A percentile compares a stretch with the other conserved stretches of the same genome.
phyloP scores from a whole-genome alignment of 1,140 invertebrate genomes.

The Aculops lycopersici region DNA sequence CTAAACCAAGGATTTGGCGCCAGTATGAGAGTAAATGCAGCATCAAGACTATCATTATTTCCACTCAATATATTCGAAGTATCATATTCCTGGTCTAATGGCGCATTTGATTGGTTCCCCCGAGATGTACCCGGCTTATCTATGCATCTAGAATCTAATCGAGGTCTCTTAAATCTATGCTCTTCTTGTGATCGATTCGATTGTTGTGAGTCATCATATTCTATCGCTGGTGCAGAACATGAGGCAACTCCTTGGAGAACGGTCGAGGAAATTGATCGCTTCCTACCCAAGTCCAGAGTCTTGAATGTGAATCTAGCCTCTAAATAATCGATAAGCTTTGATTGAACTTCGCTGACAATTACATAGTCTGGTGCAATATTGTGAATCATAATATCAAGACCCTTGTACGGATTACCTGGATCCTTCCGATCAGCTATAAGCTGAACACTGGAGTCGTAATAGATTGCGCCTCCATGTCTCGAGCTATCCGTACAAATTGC shows the following conservation, averaged over 20 bases:
- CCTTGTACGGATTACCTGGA: neutral
- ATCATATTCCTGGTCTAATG: too few species aligned
- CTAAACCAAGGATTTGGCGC: neutral
- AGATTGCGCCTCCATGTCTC: neutral
- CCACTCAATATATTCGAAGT: constrained; percentile 3
- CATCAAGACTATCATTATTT: constrained; percentile 2
- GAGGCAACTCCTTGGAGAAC: too few species aligned
- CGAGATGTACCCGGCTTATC: too few species aligned
- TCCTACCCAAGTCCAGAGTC: too few species aligned
- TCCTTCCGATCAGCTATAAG: neutral
- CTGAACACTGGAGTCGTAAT: neutral
- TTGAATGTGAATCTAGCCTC: neutral
- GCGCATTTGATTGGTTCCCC: too few species aligned
- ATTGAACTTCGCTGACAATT: neutral
- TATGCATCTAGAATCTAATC: too few species aligned
- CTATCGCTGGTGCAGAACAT: too few species aligned
- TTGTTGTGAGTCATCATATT: neutral
- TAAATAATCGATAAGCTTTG: neutral
- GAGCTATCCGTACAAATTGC: neutral
- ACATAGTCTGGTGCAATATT: neutral
- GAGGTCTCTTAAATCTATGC: too few species aligned
- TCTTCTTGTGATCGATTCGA: too few species aligned
- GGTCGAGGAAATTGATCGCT: too few species aligned
- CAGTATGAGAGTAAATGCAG: constrained; percentile 4
- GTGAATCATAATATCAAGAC: neutral